Evolutionary conservation across 2,888 invertebrate genomes (phyloP), one percentile per base, ranked within the genome.

Genomic region (Drosophila paucipuncta): DNA sequence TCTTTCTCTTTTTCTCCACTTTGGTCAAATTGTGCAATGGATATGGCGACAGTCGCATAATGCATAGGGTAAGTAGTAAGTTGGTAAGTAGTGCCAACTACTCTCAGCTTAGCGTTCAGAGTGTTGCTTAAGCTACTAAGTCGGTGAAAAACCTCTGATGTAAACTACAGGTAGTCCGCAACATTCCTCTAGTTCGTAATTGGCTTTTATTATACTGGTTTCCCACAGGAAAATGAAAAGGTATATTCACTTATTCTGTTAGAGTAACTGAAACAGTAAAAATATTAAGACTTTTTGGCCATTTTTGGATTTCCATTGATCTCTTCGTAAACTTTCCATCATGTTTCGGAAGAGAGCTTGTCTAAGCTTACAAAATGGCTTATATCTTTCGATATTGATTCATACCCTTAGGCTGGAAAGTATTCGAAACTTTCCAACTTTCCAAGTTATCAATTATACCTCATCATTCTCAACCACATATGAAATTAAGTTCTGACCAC

Each of bases 21-120:
- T 72, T 69, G 67, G 55, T 53, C 35, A 59, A 79, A 74, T 85
- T 85, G 76, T 87, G 84, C 84, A 86, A 86, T 86, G 68, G 62
- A 79, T 71, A 80, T 80, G 80, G 80, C 73, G 80, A 80, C 70
- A 79, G 59, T 52, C 57, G 62, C 47, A 47, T 16, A 47, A 47
- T 47, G 31, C 69, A 28, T 59, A 65, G 52, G 35, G 13, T 37
- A 65, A 57, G 31, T 18, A 13, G 22, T 4, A 22, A 47, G 22
- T 47, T 47, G 47, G 47, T 28, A 70, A 37, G n/a, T 58, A 43
- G 37, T 30, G 47, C 50, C 59, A 63, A 61, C 67, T 43, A 50
- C 52, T 75, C 50, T 22, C n/a, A 35, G 49, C 39, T 35, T 41
- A 2, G 16, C 7, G 47, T 31, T 52, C 22, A 61, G 9, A 16